These are phyloP conservation scores for Arrhopalites spinosus DNA, from an alignment of 2,888 invertebrate genomes.

Conservation along the genomic window DNA sequence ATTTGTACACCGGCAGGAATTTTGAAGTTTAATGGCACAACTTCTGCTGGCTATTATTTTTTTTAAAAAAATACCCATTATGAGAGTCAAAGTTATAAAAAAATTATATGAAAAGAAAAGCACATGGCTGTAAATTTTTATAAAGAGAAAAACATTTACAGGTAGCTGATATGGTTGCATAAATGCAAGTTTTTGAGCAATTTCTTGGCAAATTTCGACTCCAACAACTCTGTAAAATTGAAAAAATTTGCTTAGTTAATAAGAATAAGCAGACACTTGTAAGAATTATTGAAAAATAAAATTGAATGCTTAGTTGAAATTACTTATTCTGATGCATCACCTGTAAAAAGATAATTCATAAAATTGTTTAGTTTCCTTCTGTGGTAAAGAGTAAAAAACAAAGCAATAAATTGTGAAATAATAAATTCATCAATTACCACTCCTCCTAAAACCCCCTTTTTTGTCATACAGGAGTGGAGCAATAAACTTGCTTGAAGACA, in stretches of 20 bases:
- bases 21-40: slow-evolving; percentile 69
- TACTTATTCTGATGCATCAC: slow-evolving; percentile 90
- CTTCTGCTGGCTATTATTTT: slow-evolving; percentile 69
- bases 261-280: not conserved
- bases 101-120: not conserved
- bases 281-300: not conserved
- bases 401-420: too few species aligned
- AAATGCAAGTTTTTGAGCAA: slow-evolving; percentile 78
- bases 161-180: slow-evolving; percentile 84
- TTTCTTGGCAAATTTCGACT: slow-evolving; percentile 73
- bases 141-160: slow-evolving; percentile 58
- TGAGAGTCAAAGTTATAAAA: not conserved
- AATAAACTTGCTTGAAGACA: slow-evolving; percentile 86
- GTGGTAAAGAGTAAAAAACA: too few species aligned
- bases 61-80: slow-evolving; percentile 16
- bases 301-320: slow-evolving; percentile 55
- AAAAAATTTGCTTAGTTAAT: not conserved
- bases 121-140: not conserved
- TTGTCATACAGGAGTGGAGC: slow-evolving; percentile 80
- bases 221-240: slow-evolving; percentile 73
- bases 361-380: too few species aligned
- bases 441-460: slow-evolving; percentile 80
- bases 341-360: too few species aligned
- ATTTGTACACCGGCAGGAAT: slow-evolving; percentile 81
- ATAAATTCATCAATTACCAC: too few species aligned